Conservation (phyloP, 2,797 vertebrate genomes). For the Tarsius wallacei region DNA sequence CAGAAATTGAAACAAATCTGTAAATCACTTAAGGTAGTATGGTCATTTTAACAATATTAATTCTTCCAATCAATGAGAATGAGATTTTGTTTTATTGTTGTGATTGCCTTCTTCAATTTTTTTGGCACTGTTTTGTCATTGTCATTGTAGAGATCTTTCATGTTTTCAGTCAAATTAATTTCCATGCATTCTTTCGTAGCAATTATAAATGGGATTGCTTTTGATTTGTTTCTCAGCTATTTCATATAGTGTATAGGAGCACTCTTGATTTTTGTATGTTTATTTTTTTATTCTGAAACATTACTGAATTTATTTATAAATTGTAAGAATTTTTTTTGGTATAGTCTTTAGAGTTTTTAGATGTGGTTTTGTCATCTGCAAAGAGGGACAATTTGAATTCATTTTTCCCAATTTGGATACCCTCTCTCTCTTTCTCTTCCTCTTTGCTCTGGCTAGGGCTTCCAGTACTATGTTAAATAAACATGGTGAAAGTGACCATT, state of each 20-base stretch:
- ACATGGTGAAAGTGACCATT: background rate
- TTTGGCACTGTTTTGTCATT: background rate
- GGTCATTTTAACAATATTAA: background rate
- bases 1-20: background rate
- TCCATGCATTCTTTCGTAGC: background rate
- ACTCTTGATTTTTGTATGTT: background rate
- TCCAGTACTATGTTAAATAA: background rate
- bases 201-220: background rate
- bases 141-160: background rate
- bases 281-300: background rate
- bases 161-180: background rate
- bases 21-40: background rate
- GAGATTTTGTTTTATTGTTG: background rate
- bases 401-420: background rate
- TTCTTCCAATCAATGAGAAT: background rate
- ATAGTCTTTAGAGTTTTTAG: background rate
- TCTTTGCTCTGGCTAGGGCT: background rate
- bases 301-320: background rate
- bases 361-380: background rate
- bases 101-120: background rate
- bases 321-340: background rate
- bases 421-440: background rate
- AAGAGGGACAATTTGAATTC: background rate
- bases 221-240: background rate
- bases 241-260: background rate